phyloP scores from a whole-genome alignment of 2,888 invertebrate species.

The Melinaea menophilus region DNA sequence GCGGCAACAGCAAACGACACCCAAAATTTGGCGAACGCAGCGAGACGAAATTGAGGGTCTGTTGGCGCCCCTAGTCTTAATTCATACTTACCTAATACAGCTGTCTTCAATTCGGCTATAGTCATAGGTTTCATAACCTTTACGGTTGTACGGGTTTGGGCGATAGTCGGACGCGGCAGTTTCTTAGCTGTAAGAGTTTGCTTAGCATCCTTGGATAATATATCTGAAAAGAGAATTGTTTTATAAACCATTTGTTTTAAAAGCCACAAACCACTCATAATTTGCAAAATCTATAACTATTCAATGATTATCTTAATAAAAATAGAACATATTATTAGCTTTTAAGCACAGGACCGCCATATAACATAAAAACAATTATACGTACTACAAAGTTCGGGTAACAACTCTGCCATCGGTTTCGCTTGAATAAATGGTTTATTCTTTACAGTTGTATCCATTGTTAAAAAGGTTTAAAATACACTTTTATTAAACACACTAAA shows the following conservation, averaged over 20 bases:
- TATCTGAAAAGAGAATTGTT: constrained; percentile 41
- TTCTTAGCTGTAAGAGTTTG: constrained; percentile 50
- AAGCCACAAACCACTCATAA: too few relatives aligned
- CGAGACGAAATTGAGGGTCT: too few relatives aligned
- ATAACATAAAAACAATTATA: constrained; percentile 15
- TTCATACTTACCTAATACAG: constrained; percentile 42
- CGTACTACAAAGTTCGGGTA: constrained; percentile 55
- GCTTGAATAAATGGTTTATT: constrained; percentile 42
- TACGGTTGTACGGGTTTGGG: constrained; percentile 45
- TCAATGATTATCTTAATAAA: too few relatives aligned
- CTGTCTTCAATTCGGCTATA: constrained; percentile 56
- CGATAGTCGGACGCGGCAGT: constrained; percentile 43
- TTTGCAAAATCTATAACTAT: too few relatives aligned
- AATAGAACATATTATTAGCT: too few relatives aligned
- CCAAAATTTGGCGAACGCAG: too few relatives aligned
- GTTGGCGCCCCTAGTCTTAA: too few relatives aligned
- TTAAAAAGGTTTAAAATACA: constrained; percentile 42
- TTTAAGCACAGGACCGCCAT: neutral
- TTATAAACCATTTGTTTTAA: neutral
- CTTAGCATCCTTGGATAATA: constrained; percentile 49
- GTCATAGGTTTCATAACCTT: constrained; percentile 54
- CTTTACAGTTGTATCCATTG: constrained; percentile 39
- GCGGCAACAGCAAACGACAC: too few relatives aligned
- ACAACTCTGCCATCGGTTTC: constrained; percentile 56
- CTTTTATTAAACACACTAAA: neutral